Conservation (phyloP, 2,888 invertebrate genomes). For the Phyllotreta striolata region DNA sequence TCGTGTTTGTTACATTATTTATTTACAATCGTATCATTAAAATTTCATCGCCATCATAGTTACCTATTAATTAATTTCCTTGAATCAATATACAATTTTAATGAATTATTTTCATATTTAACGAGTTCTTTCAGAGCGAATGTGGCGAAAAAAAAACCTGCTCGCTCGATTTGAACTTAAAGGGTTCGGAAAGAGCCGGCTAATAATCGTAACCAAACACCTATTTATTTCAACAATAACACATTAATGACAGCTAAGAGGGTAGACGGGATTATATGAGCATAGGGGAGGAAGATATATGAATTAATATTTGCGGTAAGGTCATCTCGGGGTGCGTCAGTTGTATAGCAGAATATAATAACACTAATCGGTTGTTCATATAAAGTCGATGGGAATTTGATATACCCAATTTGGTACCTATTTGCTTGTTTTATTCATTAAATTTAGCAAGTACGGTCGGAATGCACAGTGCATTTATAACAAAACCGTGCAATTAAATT, state of each 20-base stretch:
- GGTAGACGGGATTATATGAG: conserved; percentile 30
- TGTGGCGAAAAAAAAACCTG: conserved; percentile 33
- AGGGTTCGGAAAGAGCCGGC: conserved; percentile 32
- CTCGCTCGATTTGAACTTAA: conserved; percentile 32
- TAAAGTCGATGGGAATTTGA: too few species aligned
- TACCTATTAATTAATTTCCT: too few species aligned
- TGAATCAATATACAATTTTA: too few species aligned
- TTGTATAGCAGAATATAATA: conserved; percentile 27
- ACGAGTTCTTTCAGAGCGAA: not conserved
- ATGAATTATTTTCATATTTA: too few species aligned
- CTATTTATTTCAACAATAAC: conserved; percentile 41
- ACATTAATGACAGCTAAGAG: conserved; percentile 42
- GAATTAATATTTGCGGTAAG: conserved; percentile 41
- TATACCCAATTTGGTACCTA: too few species aligned
- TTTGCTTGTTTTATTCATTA: too few species aligned
- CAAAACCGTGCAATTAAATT: too few species aligned
- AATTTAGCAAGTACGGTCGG: too few species aligned
- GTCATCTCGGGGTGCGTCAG: conserved; percentile 45
- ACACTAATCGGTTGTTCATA: not conserved
- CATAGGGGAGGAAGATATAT: conserved; percentile 42
- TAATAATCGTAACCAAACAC: conserved; percentile 43
- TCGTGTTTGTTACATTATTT: too few species aligned
- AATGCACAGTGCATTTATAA: too few species aligned
- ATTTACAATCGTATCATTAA: too few species aligned
- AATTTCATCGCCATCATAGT: too few species aligned